These are phyloP conservation scores for Nowickia ferox DNA, from an alignment of 2,888 invertebrate species.

Conservation along the genomic window DNA sequence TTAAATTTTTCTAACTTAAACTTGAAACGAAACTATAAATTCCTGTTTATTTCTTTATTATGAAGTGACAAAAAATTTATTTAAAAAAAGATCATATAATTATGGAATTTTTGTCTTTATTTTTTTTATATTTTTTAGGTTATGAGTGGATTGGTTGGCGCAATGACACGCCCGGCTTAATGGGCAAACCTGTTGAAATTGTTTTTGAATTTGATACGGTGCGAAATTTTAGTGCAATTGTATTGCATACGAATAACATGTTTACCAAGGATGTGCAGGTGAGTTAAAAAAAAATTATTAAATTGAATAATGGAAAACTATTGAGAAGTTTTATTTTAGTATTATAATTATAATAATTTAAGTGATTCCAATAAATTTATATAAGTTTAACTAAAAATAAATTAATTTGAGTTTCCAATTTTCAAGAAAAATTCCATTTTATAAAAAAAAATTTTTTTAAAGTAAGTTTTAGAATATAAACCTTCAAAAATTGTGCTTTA, in stretches of 20 bases:
- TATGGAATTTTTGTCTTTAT: neutral
- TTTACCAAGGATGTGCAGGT: constrained; percentile 90
- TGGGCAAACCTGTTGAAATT: constrained; percentile 88
- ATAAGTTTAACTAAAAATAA: neutral
- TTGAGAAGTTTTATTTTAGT: too few species aligned
- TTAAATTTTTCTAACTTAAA: constrained; percentile 1
- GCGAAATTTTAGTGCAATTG: constrained; percentile 89
- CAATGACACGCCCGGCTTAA: constrained; percentile 86
- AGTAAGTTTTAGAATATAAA: too few species aligned
- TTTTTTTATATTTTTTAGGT: constrained; percentile 83
- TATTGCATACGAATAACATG: constrained; percentile 90
- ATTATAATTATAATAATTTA: too few species aligned
- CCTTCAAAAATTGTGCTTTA: too few species aligned
- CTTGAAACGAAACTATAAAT: constrained; percentile 24
- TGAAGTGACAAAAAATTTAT: constrained; percentile 18
- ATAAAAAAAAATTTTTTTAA: too few species aligned
- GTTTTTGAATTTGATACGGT: constrained; percentile 91
- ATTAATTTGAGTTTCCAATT: too few species aligned
- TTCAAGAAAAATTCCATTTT: too few species aligned
- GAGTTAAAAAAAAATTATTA: constrained; percentile 74
- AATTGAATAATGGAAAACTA: neutral
- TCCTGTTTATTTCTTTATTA: neutral
- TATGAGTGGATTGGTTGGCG: constrained; percentile 94
- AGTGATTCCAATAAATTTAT: neutral
- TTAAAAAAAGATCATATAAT: neutral